phyloP scores from a whole-genome alignment of 2,888 invertebrate species.

The Heteromyza rotundicornis region DNA sequence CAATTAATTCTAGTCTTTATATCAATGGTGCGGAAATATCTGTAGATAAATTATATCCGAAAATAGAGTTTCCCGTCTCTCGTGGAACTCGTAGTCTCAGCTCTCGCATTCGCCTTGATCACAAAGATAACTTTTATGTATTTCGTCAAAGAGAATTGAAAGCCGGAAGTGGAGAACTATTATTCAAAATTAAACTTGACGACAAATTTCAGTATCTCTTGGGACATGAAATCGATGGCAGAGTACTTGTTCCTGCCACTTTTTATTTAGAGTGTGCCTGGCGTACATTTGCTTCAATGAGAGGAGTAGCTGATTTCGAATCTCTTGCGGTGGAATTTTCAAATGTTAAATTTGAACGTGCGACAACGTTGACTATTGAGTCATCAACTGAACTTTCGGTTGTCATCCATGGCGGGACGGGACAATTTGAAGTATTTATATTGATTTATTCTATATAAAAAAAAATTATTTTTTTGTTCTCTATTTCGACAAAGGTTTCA shows the following conservation, averaged over 20 bases:
- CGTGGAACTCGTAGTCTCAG: conserved; percentile 83
- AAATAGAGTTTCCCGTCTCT: conserved; percentile 79
- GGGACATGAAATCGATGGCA: conserved; percentile 86
- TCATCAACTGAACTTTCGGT: no score
- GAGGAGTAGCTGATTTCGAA: conserved; percentile 65
- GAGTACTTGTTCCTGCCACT: conserved; percentile 74
- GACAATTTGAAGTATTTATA: no score
- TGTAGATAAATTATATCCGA: conserved; percentile 76
- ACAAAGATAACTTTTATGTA: no score
- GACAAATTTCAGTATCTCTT: conserved; percentile 64
- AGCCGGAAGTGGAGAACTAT: no score
- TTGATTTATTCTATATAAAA: no score
- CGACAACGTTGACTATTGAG: no score
- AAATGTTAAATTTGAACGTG: conserved; percentile 71
- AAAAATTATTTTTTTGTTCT: no score
- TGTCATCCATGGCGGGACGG: no score
- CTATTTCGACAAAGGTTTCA: no score
- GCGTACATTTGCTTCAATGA: conserved; percentile 71
- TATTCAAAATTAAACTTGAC: no score
- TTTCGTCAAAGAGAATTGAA: no score
- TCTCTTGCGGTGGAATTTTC: conserved; percentile 77
- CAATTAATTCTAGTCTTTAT: conserved; percentile 73
- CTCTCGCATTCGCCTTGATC: conserved; percentile 65
- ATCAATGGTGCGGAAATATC: conserved; percentile 76
- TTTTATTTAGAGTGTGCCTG: conserved; percentile 76